Conservation (phyloP, 2,888 invertebrate species). For the Drosophila buzzatii region DNA sequence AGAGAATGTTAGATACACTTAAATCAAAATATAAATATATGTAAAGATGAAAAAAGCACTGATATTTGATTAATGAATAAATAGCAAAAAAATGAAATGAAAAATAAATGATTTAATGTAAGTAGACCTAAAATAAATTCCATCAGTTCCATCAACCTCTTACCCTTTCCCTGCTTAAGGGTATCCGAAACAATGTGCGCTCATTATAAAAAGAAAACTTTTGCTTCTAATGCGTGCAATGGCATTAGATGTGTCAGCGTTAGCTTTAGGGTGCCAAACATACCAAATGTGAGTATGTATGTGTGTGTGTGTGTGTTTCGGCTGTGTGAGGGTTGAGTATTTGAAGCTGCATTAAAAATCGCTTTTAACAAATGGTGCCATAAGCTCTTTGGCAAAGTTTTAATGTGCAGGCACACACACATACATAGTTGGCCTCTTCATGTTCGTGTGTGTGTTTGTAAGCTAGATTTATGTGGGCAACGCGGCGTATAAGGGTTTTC, state of each 20-base stretch:
- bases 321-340: slow-evolving; percentile 30
- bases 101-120: background rate
- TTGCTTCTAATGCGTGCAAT: slow-evolving; percentile 59
- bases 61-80: background rate
- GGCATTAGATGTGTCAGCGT: slow-evolving; percentile 70
- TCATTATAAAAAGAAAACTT: slow-evolving; percentile 68
- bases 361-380: slow-evolving; percentile 80
- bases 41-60: too few species aligned
- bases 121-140: background rate
- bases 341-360: slow-evolving; percentile 78
- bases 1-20: slow-evolving; percentile 10
- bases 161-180: slow-evolving; percentile 22
- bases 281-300: slow-evolving; percentile 8
- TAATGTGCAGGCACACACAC: slow-evolving; percentile 66
- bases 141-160: background rate
- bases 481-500: slow-evolving; percentile 61
- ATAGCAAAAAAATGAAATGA: too few species aligned
- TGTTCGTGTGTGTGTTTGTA: slow-evolving; percentile 19
- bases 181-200: slow-evolving; percentile 48
- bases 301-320: slow-evolving; percentile 1
- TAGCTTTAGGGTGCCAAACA: slow-evolving; percentile 43
- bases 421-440: slow-evolving; percentile 14
- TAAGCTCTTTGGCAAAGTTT: slow-evolving; percentile 77
- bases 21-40: too few species aligned
- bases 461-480: slow-evolving; percentile 71